phyloP scores from a whole-genome alignment of 2,888 invertebrate genomes.

The Papilio elwesi region DNA sequence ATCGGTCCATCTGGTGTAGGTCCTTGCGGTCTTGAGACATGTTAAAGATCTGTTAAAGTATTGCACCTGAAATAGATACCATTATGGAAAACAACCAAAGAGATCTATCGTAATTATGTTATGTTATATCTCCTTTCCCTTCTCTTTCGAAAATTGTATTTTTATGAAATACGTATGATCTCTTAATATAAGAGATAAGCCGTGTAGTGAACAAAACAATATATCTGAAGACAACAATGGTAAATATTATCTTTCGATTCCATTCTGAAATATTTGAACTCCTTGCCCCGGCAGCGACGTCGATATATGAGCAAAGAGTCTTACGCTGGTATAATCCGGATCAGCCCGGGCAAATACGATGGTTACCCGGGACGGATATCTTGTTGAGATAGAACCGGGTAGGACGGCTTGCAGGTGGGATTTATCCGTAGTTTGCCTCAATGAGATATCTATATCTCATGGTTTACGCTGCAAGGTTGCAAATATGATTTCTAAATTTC shows the following conservation, averaged over 20 bases:
- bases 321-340: slow-evolving; percentile 48
- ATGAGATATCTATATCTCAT: slow-evolving; percentile 16
- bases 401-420: slow-evolving; percentile 28
- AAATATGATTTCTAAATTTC: slow-evolving; percentile 16
- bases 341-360: slow-evolving; percentile 45
- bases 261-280: slow-evolving; percentile 45
- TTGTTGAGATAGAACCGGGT: slow-evolving; percentile 40
- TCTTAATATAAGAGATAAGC: too few relatives aligned
- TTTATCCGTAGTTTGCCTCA: slow-evolving; percentile 33
- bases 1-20: too few relatives aligned
- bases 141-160: too few relatives aligned
- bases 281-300: slow-evolving; percentile 37
- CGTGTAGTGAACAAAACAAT: background rate
- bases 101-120: too few relatives aligned
- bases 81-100: too few relatives aligned
- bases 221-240: background rate
- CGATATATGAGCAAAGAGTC: slow-evolving; percentile 47
- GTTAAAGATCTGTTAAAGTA: too few relatives aligned
- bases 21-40: too few relatives aligned
- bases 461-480: background rate
- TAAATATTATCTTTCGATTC: slow-evolving; percentile 27
- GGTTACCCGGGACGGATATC: slow-evolving; percentile 42
- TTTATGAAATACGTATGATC: too few relatives aligned
- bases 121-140: too few relatives aligned
- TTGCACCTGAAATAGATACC: too few relatives aligned